Evolutionary conservation across 2,797 vertebrate genomes (phyloP).

Genomic region (Simalia tracyae): DNA sequence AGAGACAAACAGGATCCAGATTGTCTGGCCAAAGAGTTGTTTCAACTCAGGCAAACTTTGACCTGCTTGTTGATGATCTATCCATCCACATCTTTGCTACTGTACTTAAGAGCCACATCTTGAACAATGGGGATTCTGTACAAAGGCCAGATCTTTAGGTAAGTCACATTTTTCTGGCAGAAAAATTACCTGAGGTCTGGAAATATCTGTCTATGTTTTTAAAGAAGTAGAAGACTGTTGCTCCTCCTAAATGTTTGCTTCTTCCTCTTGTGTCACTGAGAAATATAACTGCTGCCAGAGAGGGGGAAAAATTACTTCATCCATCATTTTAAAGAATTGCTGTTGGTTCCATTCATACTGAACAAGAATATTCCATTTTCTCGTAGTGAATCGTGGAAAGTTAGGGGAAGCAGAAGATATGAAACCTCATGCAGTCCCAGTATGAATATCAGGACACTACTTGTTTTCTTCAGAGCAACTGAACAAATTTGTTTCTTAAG

Average conservation of each 20-base stretch:
- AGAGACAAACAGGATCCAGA: background rate
- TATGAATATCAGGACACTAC: constrained; percentile 4
- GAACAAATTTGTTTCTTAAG: background rate
- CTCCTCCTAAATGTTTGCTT: constrained; percentile 61
- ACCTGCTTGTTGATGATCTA: background rate
- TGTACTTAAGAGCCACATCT: background rate
- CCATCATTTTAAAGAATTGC: constrained; percentile 65
- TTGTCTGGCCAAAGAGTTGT: constrained; percentile 18
- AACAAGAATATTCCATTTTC: constrained; percentile 58
- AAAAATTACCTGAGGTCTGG: constrained; percentile 53
- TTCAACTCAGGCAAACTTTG: constrained; percentile 20
- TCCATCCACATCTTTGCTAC: constrained; percentile 13
- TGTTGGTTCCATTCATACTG: constrained; percentile 51
- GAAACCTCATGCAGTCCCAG: background rate
- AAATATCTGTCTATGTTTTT: constrained; percentile 45
- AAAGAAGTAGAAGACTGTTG: constrained; percentile 50
- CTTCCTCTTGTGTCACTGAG: constrained; percentile 60
- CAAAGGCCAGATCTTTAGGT: constrained; percentile 38
- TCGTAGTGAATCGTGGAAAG: constrained; percentile 41
- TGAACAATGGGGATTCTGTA: constrained; percentile 39
- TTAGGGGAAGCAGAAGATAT: constrained; percentile 1
- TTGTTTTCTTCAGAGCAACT: background rate
- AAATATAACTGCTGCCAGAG: constrained; percentile 56
- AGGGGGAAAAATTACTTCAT: constrained; percentile 55
- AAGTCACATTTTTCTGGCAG: constrained; percentile 53